Percentiles rank a stretch among this genome's conserved stretches.
Evolutionary conservation across 2,797 vertebrate species (phyloP).

Genomic region (Epinephelus awoara): DNA sequence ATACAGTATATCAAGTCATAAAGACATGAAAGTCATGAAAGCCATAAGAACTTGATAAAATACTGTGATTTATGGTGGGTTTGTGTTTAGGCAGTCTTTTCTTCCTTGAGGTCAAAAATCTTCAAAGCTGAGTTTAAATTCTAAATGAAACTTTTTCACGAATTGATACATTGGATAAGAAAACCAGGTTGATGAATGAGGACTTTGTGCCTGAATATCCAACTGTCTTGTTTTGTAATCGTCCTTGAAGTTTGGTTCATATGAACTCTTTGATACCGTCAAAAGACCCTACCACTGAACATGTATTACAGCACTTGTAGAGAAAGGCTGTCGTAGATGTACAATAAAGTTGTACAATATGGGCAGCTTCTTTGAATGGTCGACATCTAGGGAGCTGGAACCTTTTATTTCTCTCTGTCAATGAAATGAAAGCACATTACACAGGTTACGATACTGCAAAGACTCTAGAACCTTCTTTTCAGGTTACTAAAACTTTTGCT

Average conservation of each 20-base stretch:
- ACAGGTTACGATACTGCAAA: neutral
- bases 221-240: neutral
- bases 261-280: neutral
- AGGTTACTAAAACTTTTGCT: neutral
- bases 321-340: neutral
- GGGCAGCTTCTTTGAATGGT: neutral
- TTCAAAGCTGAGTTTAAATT: neutral
- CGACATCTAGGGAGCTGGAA: neutral
- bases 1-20: neutral
- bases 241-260: constrained; percentile 13
- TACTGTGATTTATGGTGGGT: neutral
- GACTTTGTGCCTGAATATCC: constrained; percentile 7
- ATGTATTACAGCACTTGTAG: neutral
- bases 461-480: neutral
- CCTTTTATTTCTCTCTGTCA: neutral
- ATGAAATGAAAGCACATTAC: neutral
- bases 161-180: neutral
- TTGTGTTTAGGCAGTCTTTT: neutral
- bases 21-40: neutral
- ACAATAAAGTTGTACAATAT: neutral
- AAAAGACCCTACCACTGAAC: neutral
- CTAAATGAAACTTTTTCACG: neutral
- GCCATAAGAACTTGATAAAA: neutral
- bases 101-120: neutral
- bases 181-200: neutral